These are phyloP conservation scores for Gallinago undulata DNA, from an alignment of 2,113 vertebrate species.

Conservation along the genomic window DNA sequence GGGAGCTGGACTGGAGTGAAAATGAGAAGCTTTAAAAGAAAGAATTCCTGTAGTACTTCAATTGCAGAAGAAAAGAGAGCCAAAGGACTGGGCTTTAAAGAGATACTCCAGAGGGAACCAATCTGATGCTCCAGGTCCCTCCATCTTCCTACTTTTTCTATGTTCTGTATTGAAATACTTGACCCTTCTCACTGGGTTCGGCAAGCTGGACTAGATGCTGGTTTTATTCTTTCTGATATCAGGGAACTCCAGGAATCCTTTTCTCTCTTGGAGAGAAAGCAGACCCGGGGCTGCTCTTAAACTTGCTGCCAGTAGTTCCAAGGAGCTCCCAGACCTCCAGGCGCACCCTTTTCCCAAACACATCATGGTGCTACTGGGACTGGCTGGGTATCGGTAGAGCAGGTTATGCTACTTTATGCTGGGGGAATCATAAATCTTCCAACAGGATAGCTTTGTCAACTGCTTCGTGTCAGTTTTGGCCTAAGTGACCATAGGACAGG, in stretches of 20 bases:
- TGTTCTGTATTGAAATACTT: background rate
- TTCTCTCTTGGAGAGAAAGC: background rate
- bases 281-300: background rate
- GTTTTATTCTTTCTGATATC: background rate
- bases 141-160: background rate
- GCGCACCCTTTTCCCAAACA: background rate
- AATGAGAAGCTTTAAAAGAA: background rate
- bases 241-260: background rate
- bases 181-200: background rate
- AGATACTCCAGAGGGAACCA: background rate
- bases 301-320: background rate
- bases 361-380: background rate
- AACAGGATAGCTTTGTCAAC: background rate
- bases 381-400: background rate
- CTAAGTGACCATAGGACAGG: background rate
- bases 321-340: background rate
- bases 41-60: background rate
- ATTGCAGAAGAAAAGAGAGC: background rate
- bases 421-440: background rate
- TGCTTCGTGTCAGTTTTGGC: background rate
- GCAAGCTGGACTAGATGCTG: background rate
- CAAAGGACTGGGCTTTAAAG: background rate
- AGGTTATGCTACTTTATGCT: background rate
- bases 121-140: background rate
- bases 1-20: background rate